Evolutionary conservation across 2,888 invertebrate species (phyloP).

Genomic region (Brachyptera risi): DNA sequence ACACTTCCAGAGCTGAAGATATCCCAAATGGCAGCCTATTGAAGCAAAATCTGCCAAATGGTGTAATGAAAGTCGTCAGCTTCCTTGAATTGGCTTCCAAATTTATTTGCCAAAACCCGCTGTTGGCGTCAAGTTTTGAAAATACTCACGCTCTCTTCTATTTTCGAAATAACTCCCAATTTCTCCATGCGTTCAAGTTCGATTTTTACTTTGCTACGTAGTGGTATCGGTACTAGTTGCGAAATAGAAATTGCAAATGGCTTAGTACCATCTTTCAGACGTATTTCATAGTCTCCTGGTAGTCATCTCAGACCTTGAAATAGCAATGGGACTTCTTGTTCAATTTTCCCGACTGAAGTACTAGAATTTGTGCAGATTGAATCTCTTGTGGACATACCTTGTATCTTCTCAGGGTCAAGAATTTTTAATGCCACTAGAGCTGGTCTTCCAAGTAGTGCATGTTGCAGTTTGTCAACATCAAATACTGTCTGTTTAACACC

Average conservation of each 20-base stretch:
- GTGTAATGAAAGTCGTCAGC: no score
- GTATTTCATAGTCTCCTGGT: constrained; percentile 34
- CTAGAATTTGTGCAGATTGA: no score
- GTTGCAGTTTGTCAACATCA: not conserved
- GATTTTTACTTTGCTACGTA: constrained; percentile 37
- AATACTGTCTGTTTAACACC: not conserved
- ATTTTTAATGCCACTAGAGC: not conserved
- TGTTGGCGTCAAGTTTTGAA: constrained; percentile 36
- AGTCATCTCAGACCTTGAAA: not conserved
- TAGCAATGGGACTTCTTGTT: not conserved
- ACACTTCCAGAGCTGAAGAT: constrained; percentile 28
- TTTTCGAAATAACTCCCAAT: constrained; percentile 37
- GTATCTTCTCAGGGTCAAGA: not conserved
- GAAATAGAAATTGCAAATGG: constrained; percentile 34
- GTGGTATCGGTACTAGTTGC: constrained; percentile 39
- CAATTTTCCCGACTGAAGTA: not conserved
- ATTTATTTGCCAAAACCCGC: constrained; percentile 37
- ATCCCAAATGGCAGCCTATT: constrained; percentile 31
- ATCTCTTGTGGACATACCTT: not conserved
- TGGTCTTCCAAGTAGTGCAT: not conserved
- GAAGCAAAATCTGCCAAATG: constrained; percentile 29
- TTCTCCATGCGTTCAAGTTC: constrained; percentile 38
- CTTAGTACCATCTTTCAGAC: constrained; percentile 36
- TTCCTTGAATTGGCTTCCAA: constrained; percentile 27
- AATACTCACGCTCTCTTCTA: constrained; percentile 35